Conservation (phyloP, 2,888 invertebrate species). For the Sycophila texana region DNA sequence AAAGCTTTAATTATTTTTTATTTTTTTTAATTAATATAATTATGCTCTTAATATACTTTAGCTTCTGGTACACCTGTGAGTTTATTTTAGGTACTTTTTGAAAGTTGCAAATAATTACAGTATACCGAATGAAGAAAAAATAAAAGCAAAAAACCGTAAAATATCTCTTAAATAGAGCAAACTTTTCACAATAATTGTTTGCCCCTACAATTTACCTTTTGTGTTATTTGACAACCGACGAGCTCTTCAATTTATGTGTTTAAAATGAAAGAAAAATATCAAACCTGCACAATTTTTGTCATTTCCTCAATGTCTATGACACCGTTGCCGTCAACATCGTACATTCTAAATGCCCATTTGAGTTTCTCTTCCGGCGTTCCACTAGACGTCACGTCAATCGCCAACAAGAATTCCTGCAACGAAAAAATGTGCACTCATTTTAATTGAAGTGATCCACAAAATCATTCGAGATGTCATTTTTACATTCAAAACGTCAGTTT, state of each 20-base stretch:
- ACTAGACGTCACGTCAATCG: constrained; percentile 98
- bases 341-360: constrained; percentile 99
- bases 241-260: no score
- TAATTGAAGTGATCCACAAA: neutral
- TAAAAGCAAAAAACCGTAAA: no score
- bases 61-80: no score
- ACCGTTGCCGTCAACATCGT: constrained; percentile 98
- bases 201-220: no score
- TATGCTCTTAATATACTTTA: neutral
- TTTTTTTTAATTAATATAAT: neutral
- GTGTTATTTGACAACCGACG: no score
- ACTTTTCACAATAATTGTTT: no score
- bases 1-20: neutral
- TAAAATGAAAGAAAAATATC: neutral
- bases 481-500: neutral
- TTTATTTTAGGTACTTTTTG: no score
- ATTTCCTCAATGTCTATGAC: constrained; percentile 99
- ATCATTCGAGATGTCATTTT: neutral
- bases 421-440: constrained; percentile 59
- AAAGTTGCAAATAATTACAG: no score
- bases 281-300: constrained; percentile 99
- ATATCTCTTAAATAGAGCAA: no score
- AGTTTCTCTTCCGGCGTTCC: constrained; percentile 98
- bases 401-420: constrained; percentile 95
- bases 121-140: no score